These are phyloP conservation scores for Uria aalge DNA, from an alignment of 2,113 vertebrate species.

Conservation along the genomic window DNA sequence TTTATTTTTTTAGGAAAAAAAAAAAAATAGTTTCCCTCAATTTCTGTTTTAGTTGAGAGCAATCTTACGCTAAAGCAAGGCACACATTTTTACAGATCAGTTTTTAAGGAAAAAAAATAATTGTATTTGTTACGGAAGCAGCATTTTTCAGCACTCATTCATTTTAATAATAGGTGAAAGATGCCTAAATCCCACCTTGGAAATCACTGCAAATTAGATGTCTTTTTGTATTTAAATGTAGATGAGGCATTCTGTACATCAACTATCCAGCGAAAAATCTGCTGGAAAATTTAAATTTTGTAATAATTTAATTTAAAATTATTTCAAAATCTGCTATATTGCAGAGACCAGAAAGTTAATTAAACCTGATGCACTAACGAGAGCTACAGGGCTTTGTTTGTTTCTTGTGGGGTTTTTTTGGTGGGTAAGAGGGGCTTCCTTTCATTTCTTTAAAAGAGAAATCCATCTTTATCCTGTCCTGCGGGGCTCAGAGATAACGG, in stretches of 20 bases:
- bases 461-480: neutral
- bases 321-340: neutral
- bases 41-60: neutral
- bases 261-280: neutral
- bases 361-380: neutral
- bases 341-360: neutral
- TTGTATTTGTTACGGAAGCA: neutral
- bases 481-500: accelerated
- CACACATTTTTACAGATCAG: accelerated
- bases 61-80: neutral
- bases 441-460: neutral
- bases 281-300: neutral
- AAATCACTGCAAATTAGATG: accelerated
- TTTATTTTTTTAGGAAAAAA: neutral
- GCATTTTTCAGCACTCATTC: accelerated
- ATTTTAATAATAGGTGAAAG: neutral
- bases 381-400: neutral
- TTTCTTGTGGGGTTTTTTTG: neutral
- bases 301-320: neutral
- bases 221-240: neutral
- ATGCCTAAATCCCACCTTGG: neutral
- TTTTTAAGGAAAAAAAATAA: neutral
- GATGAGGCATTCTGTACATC: neutral
- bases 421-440: neutral
- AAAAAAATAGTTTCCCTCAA: neutral